Evolutionary conservation across 2,888 invertebrate genomes (phyloP), one percentile per base, ranked within the genome.

Genomic region (Amphimallon solstitiale): DNA sequence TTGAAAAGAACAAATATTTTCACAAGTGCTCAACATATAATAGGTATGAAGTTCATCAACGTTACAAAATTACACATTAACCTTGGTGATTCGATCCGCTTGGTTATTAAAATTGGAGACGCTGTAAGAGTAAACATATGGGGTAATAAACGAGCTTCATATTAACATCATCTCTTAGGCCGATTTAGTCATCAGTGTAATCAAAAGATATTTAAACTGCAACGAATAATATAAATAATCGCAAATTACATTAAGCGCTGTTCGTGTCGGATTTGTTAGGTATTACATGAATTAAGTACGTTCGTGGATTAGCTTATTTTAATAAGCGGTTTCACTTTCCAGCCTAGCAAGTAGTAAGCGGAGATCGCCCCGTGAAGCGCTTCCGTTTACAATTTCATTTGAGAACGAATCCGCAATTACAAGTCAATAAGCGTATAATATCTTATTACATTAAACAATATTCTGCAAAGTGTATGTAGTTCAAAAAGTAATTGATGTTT

Each of bases 141-240:
- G 40, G 35, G 29, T n/a, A 63, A 63, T 52, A 56, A 54, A 48
- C 34, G 23, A 43, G 49, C 19, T n/a, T 45, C 12, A 51, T 65
- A 61, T 38, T 48, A 37, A 59, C 51, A 1, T 5, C 9, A 40
- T 37, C 56, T 67, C 48, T 38, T 64, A 65, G 37, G 48, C 15
- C 49, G 66, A 69, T 67, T 64, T 69, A 56, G 66, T 51, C 61
- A 54, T 67, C 67, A 67, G 12, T 7, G 61, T 54, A 69, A 69
- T 69, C 67, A 69, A 65, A 65, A 63, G 52, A 46, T 62, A 67
- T 63, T 69, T 69, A 64, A 35, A 45, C 56, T 35, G 23, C 56
- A 64, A 43, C 56, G 56, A 64, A 46, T 45, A 64, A 29, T 37
- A 46, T 64, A 64, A 64, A 64, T 64, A 64, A 56, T 56, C 56